Evolutionary conservation across 1,140 invertebrate genomes (phyloP).

Genomic region (Yoshiicerus persimilis): DNA sequence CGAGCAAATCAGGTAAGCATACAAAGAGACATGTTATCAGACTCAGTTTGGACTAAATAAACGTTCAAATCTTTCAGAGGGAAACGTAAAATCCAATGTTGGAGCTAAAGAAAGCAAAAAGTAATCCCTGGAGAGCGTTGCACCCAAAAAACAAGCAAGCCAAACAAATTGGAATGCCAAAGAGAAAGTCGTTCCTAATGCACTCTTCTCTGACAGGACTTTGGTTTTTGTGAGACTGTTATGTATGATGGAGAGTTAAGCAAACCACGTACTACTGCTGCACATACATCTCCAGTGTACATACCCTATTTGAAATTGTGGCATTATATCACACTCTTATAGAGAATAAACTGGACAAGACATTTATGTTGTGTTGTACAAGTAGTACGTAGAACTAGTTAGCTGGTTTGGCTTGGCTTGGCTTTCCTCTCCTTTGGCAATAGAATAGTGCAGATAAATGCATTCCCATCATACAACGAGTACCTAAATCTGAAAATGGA

Average conservation of each 20-base stretch:
- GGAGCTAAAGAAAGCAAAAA: background rate
- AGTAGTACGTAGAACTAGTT: background rate
- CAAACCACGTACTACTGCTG: background rate
- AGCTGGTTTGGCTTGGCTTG: background rate
- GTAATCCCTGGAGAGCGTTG: slow-evolving; percentile 6
- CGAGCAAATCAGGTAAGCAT: background rate
- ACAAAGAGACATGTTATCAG: background rate
- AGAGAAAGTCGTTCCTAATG: slow-evolving; percentile 22
- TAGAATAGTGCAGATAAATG: background rate
- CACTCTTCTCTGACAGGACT: background rate
- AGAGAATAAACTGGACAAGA: background rate
- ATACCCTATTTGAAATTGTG: background rate
- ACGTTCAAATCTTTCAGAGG: background rate
- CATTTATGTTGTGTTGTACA: background rate
- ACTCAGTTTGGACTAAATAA: background rate
- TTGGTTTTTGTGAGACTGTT: background rate
- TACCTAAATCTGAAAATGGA: background rate
- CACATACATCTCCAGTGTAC: background rate
- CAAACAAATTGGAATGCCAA: background rate
- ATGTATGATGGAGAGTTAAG: background rate
- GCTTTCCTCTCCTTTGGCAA: background rate
- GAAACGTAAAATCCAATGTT: background rate
- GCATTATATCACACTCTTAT: background rate
- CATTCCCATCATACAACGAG: background rate
- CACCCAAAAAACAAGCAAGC: background rate